Percentiles rank a stretch among this genome's conserved stretches.
Conservation (phyloP, 2,797 vertebrate genomes). For the Enteromius trimaculatus region DNA sequence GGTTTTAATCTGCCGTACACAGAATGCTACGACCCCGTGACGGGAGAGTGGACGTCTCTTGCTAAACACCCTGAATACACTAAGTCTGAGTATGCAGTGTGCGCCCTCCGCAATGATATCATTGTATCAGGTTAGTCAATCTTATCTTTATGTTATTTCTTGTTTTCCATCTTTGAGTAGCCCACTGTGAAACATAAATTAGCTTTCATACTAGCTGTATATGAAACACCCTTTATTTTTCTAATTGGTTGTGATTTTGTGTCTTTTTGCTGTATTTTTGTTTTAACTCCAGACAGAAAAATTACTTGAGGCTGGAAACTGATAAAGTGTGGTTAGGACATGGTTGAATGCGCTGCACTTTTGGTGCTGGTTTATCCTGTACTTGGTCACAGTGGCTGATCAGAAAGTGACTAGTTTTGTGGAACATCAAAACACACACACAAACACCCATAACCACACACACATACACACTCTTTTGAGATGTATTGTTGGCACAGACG, state of each 20-base stretch:
- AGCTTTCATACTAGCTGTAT: not conserved
- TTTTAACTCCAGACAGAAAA: not conserved
- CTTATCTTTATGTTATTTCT: not conserved
- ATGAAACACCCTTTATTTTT: not conserved
- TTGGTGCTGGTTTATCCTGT: conserved; percentile 2
- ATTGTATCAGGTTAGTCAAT: conserved; percentile 91
- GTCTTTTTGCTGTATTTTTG: not conserved
- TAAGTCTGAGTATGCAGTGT: conserved; percentile 97
- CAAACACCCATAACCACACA: not conserved
- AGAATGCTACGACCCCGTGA: conserved; percentile 96
- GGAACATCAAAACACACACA: not conserved
- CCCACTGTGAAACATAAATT: not conserved
- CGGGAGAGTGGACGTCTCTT: conserved; percentile 96
- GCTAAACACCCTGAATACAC: conserved; percentile 97
- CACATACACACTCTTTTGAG: not conserved
- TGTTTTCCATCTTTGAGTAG: not conserved
- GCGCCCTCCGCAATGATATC: conserved; percentile 96
- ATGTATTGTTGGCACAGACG: not conserved
- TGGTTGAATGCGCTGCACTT: not conserved
- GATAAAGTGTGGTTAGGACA: not conserved
- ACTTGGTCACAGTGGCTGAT: conserved; percentile 9
- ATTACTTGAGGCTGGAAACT: not conserved
- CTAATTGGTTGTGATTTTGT: not conserved
- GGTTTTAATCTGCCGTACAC: conserved; percentile 97
- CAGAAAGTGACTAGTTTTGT: not conserved